phyloP scores from a whole-genome alignment of 2,888 invertebrate genomes.

The Lasioglossum vierecki region DNA sequence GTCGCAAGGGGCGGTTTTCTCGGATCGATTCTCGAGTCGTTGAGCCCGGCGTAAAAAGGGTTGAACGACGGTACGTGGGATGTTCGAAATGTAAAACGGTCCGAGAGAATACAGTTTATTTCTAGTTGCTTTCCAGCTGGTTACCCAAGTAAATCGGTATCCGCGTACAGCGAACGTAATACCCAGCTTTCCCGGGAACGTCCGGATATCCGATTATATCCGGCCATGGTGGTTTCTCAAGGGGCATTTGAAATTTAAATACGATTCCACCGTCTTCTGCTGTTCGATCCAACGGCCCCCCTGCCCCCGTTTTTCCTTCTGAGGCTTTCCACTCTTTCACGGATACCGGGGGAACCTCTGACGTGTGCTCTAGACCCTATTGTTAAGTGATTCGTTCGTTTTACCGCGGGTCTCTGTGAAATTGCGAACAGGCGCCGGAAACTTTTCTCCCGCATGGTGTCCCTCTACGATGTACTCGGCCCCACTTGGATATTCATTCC shows the following conservation, averaged over 20 bases:
- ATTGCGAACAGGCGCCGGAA: neutral
- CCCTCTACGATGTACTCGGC: neutral
- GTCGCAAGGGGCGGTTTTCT: neutral
- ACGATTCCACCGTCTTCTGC: constrained; percentile 67
- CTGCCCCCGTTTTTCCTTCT: neutral
- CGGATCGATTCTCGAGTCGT: constrained; percentile 39
- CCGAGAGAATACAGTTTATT: constrained; percentile 53
- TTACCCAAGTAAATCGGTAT: constrained; percentile 70
- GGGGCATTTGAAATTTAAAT: constrained; percentile 79
- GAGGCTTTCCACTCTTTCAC: constrained; percentile 1
- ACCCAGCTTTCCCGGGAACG: constrained; percentile 72
- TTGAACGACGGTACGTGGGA: constrained; percentile 16
- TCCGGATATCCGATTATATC: constrained; percentile 74
- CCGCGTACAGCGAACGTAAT: constrained; percentile 57
- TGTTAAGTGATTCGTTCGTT: constrained; percentile 26
- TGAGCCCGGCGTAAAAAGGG: constrained; percentile 23
- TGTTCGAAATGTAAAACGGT: constrained; percentile 29
- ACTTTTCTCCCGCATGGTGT: neutral
- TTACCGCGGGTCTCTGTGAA: neutral
- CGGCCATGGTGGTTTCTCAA: constrained; percentile 70
- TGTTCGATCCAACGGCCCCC: constrained; percentile 29
- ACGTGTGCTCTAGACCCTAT: constrained; percentile 1
- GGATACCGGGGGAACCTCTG: neutral
- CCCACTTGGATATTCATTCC: neutral
- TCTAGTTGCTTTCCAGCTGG: constrained; percentile 63